phyloP scores from a whole-genome alignment of 2,797 vertebrate genomes.

The Oceanodroma leucorhoa region DNA sequence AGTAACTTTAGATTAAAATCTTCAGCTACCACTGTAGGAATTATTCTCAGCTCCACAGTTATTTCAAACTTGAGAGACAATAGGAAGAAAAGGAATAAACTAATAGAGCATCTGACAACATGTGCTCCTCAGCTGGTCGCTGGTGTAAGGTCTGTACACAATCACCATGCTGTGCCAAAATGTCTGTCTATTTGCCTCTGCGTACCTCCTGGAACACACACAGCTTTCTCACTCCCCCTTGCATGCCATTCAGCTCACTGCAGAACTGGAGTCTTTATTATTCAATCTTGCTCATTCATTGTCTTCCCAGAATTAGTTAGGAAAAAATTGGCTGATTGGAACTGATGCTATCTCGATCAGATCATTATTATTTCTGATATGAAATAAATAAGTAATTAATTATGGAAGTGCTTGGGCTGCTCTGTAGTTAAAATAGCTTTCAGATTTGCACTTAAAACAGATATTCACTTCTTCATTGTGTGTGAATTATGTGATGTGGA shows the following conservation, averaged over 20 bases:
- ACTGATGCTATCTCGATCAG: constrained; percentile 45
- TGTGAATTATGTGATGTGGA: not conserved
- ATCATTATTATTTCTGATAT: constrained; percentile 55
- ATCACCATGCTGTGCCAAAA: not conserved
- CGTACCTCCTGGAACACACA: not conserved
- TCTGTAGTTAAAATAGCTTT: constrained; percentile 29
- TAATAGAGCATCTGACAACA: not conserved
- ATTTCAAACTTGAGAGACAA: not conserved
- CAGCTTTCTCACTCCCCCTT: not conserved
- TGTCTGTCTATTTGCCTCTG: not conserved
- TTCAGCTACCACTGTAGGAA: not conserved
- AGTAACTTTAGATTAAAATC: not conserved
- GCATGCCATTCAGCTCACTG: not conserved
- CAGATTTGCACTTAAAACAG: constrained; percentile 31
- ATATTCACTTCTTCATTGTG: not conserved
- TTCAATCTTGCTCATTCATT: constrained; percentile 18
- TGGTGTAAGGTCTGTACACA: not conserved
- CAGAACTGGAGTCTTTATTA: not conserved
- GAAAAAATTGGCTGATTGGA: constrained; percentile 60
- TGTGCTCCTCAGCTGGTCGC: not conserved
- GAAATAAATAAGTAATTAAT: constrained; percentile 52
- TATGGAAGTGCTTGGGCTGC: not conserved
- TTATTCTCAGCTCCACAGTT: not conserved
- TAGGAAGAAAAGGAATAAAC: not conserved
- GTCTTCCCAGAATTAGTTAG: constrained; percentile 39